These are phyloP conservation scores for Tridacna gigas DNA, from an alignment of 2,888 invertebrate genomes.

Conservation along the genomic window DNA sequence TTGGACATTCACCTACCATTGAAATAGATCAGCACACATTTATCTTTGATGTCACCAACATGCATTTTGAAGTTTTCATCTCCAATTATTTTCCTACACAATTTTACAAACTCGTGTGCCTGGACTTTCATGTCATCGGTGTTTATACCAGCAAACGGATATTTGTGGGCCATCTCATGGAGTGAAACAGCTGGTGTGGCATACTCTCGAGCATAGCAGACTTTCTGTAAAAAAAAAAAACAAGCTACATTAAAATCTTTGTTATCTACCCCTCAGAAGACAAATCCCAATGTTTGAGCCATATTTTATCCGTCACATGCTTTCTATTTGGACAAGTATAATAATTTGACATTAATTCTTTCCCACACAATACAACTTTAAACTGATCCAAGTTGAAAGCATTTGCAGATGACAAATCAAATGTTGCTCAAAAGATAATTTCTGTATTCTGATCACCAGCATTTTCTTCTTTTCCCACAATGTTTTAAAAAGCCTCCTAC, in stretches of 20 bases:
- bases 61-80: slow-evolving; percentile 41
- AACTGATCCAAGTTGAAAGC: too few relatives aligned
- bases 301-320: too few relatives aligned
- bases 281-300: too few relatives aligned
- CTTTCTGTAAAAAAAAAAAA: slow-evolving; percentile 40
- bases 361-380: not conserved
- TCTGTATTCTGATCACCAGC: too few relatives aligned
- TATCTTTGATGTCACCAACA: slow-evolving; percentile 43
- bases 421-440: too few relatives aligned
- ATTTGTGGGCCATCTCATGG: slow-evolving; percentile 49
- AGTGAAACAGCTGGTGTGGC: slow-evolving; percentile 54
- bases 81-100: slow-evolving; percentile 27
- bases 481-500: too few relatives aligned
- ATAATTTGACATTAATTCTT: too few relatives aligned
- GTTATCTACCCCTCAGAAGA: too few relatives aligned
- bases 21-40: slow-evolving; percentile 55
- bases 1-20: slow-evolving; percentile 59
- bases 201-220: slow-evolving; percentile 57
- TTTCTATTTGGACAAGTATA: too few relatives aligned
- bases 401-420: too few relatives aligned
- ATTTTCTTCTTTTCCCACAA: too few relatives aligned
- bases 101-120: slow-evolving; percentile 39
- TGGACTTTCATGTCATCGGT: slow-evolving; percentile 48
- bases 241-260: not conserved
- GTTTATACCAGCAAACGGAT: slow-evolving; percentile 47